Percentiles rank a stretch among this genome's conserved stretches.
phyloP scores from a whole-genome alignment of 2,797 vertebrate species.

The Morelia viridis region DNA sequence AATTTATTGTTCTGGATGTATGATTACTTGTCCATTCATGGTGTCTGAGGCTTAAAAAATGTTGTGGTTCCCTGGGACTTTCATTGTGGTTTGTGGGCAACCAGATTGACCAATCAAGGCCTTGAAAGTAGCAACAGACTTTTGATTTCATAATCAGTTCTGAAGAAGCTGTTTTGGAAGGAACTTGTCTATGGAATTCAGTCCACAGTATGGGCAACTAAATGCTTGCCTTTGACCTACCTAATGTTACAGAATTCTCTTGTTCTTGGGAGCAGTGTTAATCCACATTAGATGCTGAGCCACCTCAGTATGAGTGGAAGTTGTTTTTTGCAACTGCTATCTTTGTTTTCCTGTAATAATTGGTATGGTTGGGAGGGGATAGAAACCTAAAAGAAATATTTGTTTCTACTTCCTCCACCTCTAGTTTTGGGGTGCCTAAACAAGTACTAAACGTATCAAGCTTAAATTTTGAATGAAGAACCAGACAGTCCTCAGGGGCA shows the following conservation, averaged over 20 bases:
- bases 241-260: background rate
- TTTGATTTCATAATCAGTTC: background rate
- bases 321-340: background rate
- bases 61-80: background rate
- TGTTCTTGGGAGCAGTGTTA: background rate
- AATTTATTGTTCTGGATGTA: background rate
- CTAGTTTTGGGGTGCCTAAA: background rate
- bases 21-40: background rate
- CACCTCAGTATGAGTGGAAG: no score
- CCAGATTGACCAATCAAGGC: background rate
- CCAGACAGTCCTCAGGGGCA: background rate
- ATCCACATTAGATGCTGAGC: background rate
- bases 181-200: background rate
- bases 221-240: background rate
- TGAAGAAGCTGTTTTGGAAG: background rate
- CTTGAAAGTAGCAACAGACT: background rate
- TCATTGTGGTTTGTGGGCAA: background rate
- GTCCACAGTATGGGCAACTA: background rate
- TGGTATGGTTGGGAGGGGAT: background rate
- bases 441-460: background rate
- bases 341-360: background rate
- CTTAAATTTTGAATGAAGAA: background rate
- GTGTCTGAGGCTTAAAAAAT: background rate
- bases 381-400: background rate
- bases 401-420: no score